Percentiles rank a stretch among this genome's conserved stretches.
Evolutionary conservation across 2,888 invertebrate species (phyloP).

Genomic region (Syrista parreyssii): DNA sequence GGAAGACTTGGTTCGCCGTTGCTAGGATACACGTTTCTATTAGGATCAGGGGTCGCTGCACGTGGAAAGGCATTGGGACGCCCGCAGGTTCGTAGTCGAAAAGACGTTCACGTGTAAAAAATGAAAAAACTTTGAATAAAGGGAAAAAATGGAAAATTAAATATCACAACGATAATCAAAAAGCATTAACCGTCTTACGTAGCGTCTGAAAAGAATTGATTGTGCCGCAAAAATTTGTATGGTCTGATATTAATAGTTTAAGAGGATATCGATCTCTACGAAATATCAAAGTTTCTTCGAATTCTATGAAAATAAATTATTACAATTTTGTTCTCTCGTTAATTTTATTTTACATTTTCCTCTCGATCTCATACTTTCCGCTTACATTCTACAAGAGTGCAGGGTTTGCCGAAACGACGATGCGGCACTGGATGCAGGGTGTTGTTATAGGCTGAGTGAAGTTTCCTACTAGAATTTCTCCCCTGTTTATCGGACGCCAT

Average conservation of each 20-base stretch:
- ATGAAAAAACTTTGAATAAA: background rate
- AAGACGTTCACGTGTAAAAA: background rate
- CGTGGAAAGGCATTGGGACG: slow-evolving; percentile 1
- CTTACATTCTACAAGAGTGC: background rate
- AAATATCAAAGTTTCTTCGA: background rate
- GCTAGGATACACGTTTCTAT: slow-evolving; percentile 2
- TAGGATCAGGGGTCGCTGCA: background rate
- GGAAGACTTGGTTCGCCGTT: background rate
- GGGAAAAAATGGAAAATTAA: background rate
- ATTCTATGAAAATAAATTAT: background rate
- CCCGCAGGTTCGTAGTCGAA: background rate
- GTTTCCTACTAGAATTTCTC: background rate
- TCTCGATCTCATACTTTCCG: background rate
- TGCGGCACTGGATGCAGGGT: slow-evolving; percentile 2
- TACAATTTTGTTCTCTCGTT: background rate
- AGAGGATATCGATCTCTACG: background rate
- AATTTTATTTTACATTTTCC: background rate
- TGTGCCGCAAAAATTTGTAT: rapidly evolving
- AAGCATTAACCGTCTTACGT: background rate
- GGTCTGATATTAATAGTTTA: background rate
- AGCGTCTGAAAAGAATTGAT: background rate
- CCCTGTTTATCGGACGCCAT: slow-evolving; percentile 2
- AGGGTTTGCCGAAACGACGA: background rate
- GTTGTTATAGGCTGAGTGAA: background rate
- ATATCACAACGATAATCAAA: background rate